A percentile compares a stretch with the other conserved stretches of the same genome.
These are phyloP conservation scores for Zapornia atra DNA, from an alignment of 2,113 vertebrate species.

Conservation along the genomic window DNA sequence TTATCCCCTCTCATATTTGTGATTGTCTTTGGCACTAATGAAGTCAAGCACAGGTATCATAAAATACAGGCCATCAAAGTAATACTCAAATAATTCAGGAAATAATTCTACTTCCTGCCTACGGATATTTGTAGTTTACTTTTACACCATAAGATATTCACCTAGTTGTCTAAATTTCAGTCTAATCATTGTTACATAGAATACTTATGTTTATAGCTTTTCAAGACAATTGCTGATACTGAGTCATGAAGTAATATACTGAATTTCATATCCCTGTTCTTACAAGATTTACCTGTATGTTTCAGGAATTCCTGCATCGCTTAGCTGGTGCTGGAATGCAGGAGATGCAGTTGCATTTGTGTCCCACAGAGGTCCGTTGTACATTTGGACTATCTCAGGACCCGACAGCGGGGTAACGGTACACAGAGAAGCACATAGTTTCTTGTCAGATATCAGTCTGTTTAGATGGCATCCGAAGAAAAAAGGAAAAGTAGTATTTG, in stretches of 20 bases:
- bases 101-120: not conserved
- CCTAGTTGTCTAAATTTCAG: not conserved
- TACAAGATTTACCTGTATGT: not conserved
- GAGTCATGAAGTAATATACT: not conserved
- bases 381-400: slow-evolving; percentile 89
- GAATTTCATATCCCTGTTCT: not conserved
- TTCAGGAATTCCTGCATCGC: slow-evolving; percentile 86
- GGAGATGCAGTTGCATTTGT: slow-evolving; percentile 88
- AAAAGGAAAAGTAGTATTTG: slow-evolving; percentile 92
- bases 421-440: slow-evolving; percentile 94
- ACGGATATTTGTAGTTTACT: not conserved
- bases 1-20: not conserved
- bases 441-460: slow-evolving; percentile 91
- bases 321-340: slow-evolving; percentile 94
- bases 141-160: not conserved
- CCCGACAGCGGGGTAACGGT: slow-evolving; percentile 84
- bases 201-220: not conserved
- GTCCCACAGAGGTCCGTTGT: slow-evolving; percentile 90
- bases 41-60: not conserved
- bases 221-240: not conserved
- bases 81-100: not conserved
- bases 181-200: not conserved
- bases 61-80: not conserved
- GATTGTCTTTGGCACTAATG: not conserved
- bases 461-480: slow-evolving; percentile 94